These are phyloP conservation scores for Sebastes aleutianus DNA, from an alignment of 2,797 vertebrate species.

Conservation along the genomic window DNA sequence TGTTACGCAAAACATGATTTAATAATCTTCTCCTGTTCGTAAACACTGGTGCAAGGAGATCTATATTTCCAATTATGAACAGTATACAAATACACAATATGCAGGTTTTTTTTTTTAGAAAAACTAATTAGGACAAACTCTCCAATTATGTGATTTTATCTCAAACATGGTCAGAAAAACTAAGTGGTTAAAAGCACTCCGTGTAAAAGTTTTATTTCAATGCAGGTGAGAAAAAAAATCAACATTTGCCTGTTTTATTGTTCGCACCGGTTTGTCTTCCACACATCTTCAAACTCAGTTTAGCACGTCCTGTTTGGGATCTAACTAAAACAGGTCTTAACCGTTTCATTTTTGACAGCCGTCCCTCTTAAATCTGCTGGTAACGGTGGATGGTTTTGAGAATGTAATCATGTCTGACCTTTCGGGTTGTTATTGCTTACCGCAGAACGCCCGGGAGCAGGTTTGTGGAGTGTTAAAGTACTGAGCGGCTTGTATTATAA, in stretches of 20 bases:
- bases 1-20: background rate
- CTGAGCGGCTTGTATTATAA: background rate
- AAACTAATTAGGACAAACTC: background rate
- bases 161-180: background rate
- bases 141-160: background rate
- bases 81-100: background rate
- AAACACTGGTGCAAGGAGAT: background rate
- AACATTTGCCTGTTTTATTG: background rate
- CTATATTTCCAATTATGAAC: background rate
- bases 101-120: background rate
- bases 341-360: background rate
- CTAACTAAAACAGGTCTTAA: background rate
- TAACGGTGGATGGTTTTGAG: background rate
- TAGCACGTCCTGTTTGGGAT: background rate
- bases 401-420: constrained; percentile 11
- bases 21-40: too few species aligned
- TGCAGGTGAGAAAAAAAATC: background rate
- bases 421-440: background rate
- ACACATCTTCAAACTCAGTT: background rate
- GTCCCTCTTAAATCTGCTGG: background rate
- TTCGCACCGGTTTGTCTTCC: background rate
- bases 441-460: background rate
- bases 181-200: background rate
- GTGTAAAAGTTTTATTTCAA: background rate
- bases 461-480: constrained; percentile 1